Evolutionary conservation across 2,888 invertebrate species (phyloP).

Genomic region (Lydus trimaculatus): DNA sequence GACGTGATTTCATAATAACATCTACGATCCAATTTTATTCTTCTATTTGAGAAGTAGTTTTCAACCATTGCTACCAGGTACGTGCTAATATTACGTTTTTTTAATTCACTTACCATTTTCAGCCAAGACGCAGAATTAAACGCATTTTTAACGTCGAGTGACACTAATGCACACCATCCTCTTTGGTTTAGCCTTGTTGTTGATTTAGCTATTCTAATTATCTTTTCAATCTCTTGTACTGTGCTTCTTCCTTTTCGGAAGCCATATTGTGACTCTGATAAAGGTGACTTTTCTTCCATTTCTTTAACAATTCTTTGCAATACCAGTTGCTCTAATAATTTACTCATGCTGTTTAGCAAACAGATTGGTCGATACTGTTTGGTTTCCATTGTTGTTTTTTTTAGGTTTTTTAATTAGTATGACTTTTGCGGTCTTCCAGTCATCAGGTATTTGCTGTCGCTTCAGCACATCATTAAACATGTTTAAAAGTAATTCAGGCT

Average conservation of each 20-base stretch:
- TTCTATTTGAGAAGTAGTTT: not conserved
- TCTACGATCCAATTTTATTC: not conserved
- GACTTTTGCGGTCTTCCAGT: not conserved
- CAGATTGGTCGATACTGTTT: not conserved
- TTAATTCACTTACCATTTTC: not conserved
- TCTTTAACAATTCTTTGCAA: not conserved
- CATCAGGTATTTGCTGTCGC: not conserved
- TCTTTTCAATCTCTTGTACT: not conserved
- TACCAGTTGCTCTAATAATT: not conserved
- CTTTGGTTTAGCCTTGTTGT: not conserved
- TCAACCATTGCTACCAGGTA: not conserved
- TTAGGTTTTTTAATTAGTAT: not conserved
- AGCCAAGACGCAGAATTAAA: slow-evolving; percentile 11
- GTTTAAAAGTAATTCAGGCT: slow-evolving; percentile 7
- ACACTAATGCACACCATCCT: not conserved
- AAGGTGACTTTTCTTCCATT: not conserved
- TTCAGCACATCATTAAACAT: not conserved
- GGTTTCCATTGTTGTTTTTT: not conserved
- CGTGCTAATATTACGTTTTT: not conserved
- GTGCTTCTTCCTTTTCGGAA: not conserved
- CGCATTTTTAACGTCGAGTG: slow-evolving; percentile 11
- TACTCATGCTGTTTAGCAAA: not conserved
- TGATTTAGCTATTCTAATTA: not conserved
- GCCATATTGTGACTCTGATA: slow-evolving; percentile 8
- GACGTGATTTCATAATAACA: not conserved